Percentiles rank a stretch among this genome's conserved stretches.
Conservation (phyloP, 2,888 invertebrate species). For the Pachymerium ferrugineum region DNA sequence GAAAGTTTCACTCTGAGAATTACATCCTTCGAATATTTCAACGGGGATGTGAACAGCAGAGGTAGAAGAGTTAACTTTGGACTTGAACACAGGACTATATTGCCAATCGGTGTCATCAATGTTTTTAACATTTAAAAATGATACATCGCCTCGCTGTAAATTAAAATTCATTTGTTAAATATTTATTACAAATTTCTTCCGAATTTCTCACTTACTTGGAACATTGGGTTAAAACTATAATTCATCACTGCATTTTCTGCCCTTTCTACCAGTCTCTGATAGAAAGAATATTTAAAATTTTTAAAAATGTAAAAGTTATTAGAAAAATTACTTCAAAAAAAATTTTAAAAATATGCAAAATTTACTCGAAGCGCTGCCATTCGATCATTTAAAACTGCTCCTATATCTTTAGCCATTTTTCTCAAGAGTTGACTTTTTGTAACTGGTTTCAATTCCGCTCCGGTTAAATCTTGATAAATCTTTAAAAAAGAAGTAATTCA, state of each 20-base stretch:
- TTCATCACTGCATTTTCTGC: background rate
- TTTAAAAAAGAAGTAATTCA: background rate
- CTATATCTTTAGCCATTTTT: constrained; percentile 5
- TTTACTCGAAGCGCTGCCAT: background rate
- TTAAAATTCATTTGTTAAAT: background rate
- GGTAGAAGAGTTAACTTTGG: background rate
- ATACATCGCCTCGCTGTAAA: background rate
- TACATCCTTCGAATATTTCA: background rate
- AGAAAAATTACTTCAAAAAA: background rate
- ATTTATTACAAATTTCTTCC: background rate
- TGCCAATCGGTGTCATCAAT: background rate
- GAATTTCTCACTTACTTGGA: background rate
- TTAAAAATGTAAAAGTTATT: too few relatives aligned
- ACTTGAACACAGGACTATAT: background rate
- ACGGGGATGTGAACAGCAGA: background rate
- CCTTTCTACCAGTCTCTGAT: background rate
- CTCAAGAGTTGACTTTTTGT: background rate
- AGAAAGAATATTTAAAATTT: too few relatives aligned
- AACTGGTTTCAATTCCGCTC: background rate
- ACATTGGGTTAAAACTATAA: background rate
- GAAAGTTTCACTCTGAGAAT: background rate
- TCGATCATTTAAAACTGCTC: background rate
- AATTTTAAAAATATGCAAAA: too few relatives aligned
- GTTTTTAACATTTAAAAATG: background rate
- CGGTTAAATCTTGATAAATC: constrained; percentile 12